Evolutionary conservation across 1,140 invertebrate genomes (phyloP).

Genomic region (Hypothenemus hampei): DNA sequence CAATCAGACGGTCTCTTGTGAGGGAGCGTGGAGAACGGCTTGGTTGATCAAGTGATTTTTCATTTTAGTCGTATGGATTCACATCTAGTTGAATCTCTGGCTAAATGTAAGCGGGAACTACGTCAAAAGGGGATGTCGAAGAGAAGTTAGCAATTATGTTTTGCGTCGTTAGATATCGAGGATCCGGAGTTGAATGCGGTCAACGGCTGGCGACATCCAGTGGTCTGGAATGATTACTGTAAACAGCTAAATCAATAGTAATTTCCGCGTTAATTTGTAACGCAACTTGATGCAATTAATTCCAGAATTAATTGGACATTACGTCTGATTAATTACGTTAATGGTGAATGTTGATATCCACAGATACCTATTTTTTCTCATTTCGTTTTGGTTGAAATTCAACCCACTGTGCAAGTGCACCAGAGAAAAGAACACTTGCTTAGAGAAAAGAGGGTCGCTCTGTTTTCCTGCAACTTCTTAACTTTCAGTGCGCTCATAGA

Average conservation of each 20-base stretch:
- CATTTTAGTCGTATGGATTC: background rate
- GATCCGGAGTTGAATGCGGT: conserved; percentile 13
- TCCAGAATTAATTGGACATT: too few species aligned
- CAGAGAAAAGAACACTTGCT: conserved; percentile 4
- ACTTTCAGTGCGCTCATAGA: conserved; percentile 11
- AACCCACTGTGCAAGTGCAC: conserved; percentile 1
- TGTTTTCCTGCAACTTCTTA: conserved; percentile 7
- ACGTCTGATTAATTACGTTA: too few species aligned
- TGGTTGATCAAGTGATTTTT: conserved; percentile 11
- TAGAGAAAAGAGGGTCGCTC: conserved; percentile 7
- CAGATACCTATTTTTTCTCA: too few species aligned
- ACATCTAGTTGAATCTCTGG: conserved; percentile 5
- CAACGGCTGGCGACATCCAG: conserved; percentile 8
- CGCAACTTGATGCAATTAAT: too few species aligned
- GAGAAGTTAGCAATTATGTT: conserved; percentile 19
- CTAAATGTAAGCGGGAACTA: conserved; percentile 1
- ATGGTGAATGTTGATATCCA: too few species aligned
- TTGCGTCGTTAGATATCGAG: conserved; percentile 22
- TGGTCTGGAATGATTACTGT: conserved; percentile 2
- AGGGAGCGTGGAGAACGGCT: background rate
- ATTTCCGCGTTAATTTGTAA: background rate
- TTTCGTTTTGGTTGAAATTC: too few species aligned
- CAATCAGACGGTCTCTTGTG: conserved; percentile 18
- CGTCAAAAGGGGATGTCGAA: background rate
- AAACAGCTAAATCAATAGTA: conserved; percentile 1